These are phyloP conservation scores for Mesocentrotus franciscanus DNA, from an alignment of 53 echinoderm and acorn worm species.

Conservation along the genomic window DNA sequence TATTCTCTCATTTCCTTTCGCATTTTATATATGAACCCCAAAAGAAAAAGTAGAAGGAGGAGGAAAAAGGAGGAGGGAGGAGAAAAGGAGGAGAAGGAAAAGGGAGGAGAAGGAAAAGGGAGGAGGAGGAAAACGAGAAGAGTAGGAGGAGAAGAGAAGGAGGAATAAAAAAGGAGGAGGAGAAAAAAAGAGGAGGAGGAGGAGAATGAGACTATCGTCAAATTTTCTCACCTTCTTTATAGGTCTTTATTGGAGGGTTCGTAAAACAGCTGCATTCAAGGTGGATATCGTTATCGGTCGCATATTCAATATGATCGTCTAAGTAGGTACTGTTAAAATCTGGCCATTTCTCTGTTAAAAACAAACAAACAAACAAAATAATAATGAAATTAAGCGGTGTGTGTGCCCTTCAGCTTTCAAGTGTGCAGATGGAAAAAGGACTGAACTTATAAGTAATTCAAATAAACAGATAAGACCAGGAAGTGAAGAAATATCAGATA, in stretches of 20 bases:
- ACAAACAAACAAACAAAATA: background rate
- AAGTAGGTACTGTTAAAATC: background rate
- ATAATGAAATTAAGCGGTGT: background rate
- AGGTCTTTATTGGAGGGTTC: background rate
- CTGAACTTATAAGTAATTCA: no score
- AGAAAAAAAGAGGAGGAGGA: background rate
- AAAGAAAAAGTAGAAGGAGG: background rate
- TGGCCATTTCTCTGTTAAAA: conserved; percentile 1
- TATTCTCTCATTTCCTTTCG: background rate
- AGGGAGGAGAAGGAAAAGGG: background rate
- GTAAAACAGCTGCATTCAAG: background rate
- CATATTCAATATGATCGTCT: conserved; percentile 1
- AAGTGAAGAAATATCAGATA: no score
- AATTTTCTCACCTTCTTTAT: background rate
- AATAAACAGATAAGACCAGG: no score
- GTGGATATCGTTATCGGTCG: background rate
- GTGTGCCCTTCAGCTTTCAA: background rate
- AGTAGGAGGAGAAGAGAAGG: background rate
- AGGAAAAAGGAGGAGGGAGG: background rate
- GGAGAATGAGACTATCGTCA: no score
- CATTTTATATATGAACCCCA: no score
- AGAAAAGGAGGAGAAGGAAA: background rate
- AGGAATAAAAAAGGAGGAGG: background rate
- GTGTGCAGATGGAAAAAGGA: background rate
- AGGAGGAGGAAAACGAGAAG: background rate